A percentile compares a stretch with the other conserved stretches of the same genome.
Conservation (phyloP, 2,113 vertebrate genomes). For the Polyodon spathula region DNA sequence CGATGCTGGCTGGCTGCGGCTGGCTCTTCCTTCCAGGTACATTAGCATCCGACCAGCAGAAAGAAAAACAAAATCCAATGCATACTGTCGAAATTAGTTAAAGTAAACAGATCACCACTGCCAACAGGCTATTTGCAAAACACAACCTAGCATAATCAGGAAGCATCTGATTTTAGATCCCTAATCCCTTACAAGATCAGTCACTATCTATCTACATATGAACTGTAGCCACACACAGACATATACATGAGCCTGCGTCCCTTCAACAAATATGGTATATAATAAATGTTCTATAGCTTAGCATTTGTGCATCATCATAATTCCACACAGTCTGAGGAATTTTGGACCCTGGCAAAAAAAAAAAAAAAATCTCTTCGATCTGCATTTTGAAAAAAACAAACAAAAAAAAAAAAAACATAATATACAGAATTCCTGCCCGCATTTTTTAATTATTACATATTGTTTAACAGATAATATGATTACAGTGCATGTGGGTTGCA, state of each 20-base stretch:
- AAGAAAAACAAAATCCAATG: constrained; percentile 31
- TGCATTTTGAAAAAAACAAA: no score
- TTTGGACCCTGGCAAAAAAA: no score
- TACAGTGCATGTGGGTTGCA: constrained; percentile 67
- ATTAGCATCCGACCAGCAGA: constrained; percentile 56
- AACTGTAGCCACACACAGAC: no score
- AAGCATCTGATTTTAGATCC: background rate
- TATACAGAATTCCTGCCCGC: no score
- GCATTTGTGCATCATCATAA: no score
- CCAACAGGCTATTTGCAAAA: background rate
- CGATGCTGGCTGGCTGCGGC: constrained; percentile 57
- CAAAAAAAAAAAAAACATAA: no score
- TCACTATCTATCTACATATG: background rate
- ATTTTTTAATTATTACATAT: no score
- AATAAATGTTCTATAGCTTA: no score
- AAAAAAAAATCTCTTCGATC: no score
- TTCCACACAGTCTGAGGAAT: no score
- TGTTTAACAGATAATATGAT: background rate
- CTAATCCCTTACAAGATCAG: background rate
- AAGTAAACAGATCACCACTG: constrained; percentile 20
- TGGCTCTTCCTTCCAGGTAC: constrained; percentile 67
- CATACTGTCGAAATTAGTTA: constrained; percentile 19
- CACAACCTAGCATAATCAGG: background rate
- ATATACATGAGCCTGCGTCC: no score
- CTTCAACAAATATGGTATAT: no score